Evolutionary conservation across 2,113 vertebrate species (phyloP).

Genomic region (Sinocyclocheilus rhinocerous): DNA sequence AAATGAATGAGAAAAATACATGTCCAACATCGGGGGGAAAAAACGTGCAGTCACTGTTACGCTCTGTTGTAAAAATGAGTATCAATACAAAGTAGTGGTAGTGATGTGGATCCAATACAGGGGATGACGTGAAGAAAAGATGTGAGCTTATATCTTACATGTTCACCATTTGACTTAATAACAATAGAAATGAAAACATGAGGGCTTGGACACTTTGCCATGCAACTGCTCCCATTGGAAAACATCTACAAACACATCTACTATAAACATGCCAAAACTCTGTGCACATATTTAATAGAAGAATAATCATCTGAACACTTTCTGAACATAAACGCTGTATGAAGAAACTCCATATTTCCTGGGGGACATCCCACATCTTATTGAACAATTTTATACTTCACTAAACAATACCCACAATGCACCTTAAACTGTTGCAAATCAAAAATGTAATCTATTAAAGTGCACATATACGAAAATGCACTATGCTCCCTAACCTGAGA

Average conservation of each 20-base stretch:
- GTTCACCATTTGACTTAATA: conserved; percentile 15
- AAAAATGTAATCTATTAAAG: conserved; percentile 4
- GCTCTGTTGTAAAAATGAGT: not conserved
- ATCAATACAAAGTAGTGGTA: not conserved
- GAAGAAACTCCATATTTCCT: not conserved
- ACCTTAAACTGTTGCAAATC: conserved; percentile 11
- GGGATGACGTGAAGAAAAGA: not conserved
- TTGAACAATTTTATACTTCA: not conserved
- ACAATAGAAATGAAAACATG: not conserved
- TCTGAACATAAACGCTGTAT: not conserved
- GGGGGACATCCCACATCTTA: not conserved
- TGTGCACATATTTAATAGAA: conserved; percentile 43
- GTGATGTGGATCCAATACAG: not conserved
- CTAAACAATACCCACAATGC: not conserved
- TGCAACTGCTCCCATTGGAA: conserved; percentile 17
- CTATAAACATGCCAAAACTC: conserved; percentile 50
- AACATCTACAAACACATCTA: conserved; percentile 10
- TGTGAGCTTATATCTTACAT: not conserved
- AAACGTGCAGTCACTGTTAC: not conserved
- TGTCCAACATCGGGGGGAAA: not conserved
- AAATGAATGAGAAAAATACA: not conserved
- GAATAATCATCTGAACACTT: conserved; percentile 2
- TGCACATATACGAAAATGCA: not conserved
- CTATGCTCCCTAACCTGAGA: conserved; percentile 16
- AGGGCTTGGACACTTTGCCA: not conserved